Percentiles rank a stretch among this genome's conserved stretches.
Evolutionary conservation across 1,140 invertebrate genomes (phyloP).

Genomic region (Probaryconus sp.): DNA sequence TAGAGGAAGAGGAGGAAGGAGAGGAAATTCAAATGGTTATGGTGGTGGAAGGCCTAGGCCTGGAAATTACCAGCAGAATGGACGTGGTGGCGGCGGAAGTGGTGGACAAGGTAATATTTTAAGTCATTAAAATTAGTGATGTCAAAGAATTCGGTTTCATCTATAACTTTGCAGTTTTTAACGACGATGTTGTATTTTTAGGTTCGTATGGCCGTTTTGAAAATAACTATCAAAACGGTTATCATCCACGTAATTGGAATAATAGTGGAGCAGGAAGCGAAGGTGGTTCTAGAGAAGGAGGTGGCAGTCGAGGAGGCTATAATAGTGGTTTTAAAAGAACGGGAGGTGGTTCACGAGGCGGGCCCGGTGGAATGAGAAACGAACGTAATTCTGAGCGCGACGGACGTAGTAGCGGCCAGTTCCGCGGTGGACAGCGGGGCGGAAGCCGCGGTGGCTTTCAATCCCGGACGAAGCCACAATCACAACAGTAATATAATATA

Average conservation of each 20-base stretch:
- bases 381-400: slow-evolving; percentile 52
- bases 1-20: slow-evolving; percentile 69
- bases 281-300: slow-evolving; percentile 48
- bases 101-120: slow-evolving; percentile 66
- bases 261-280: slow-evolving; percentile 64
- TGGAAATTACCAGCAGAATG: slow-evolving; percentile 73
- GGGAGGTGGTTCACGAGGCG: slow-evolving; percentile 63
- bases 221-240: slow-evolving; percentile 74
- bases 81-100: slow-evolving; percentile 69
- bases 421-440: slow-evolving; percentile 63
- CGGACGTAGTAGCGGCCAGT: slow-evolving; percentile 64
- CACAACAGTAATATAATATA: slow-evolving; percentile 61
- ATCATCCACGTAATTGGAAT: slow-evolving; percentile 71
- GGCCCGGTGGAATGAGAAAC: slow-evolving; percentile 55
- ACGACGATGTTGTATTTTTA: slow-evolving; percentile 53
- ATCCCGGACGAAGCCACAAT: slow-evolving; percentile 69
- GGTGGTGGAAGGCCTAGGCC: slow-evolving; percentile 68
- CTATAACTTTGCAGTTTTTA: neutral
- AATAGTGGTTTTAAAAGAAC: slow-evolving; percentile 69
- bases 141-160: too few species aligned
- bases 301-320: slow-evolving; percentile 50
- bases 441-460: slow-evolving; percentile 63
- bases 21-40: slow-evolving; percentile 74
- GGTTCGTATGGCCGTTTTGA: slow-evolving; percentile 74
- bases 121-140: too few species aligned